A percentile compares a stretch with the other conserved stretches of the same genome.
Evolutionary conservation across 2,113 vertebrate genomes (phyloP).

Genomic region (Promerops cafer): DNA sequence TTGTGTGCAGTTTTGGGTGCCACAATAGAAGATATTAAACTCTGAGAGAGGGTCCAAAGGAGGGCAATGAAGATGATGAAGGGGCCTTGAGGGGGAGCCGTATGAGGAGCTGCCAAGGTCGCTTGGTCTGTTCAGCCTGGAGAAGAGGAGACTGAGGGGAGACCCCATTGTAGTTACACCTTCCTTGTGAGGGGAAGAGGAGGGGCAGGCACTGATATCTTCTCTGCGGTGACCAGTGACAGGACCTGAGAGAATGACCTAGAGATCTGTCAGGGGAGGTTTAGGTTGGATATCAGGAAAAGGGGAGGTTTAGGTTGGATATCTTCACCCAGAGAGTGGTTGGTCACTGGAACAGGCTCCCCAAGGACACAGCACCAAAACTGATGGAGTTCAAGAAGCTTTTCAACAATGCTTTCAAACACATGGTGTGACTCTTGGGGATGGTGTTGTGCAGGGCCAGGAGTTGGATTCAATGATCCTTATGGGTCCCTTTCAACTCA

Average conservation of each 20-base stretch:
- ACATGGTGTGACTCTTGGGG: not conserved
- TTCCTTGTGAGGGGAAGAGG: not conserved
- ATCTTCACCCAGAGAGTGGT: not conserved
- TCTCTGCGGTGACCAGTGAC: fast-evolving
- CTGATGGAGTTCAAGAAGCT: not conserved
- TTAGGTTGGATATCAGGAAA: fast-evolving
- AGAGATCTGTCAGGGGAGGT: fast-evolving
- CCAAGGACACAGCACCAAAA: not conserved
- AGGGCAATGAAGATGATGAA: not conserved
- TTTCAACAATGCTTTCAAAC: not conserved
- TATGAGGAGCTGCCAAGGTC: fast-evolving
- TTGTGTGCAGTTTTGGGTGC: not conserved
- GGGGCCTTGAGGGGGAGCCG: fast-evolving
- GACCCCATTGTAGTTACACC: fast-evolving
- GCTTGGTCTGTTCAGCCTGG: not conserved
- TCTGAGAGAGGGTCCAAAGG: not conserved
- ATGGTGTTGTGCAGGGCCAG: not conserved
- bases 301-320: fast-evolving
- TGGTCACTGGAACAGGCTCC: not conserved
- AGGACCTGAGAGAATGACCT: fast-evolving
- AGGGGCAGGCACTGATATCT: not conserved
- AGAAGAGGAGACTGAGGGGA: not conserved
- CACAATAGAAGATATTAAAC: not conserved
- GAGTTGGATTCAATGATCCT: not conserved
- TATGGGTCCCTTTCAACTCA: not conserved